These are phyloP conservation scores for Cottus gobio DNA, from an alignment of 2,113 vertebrate species.

Conservation along the genomic window DNA sequence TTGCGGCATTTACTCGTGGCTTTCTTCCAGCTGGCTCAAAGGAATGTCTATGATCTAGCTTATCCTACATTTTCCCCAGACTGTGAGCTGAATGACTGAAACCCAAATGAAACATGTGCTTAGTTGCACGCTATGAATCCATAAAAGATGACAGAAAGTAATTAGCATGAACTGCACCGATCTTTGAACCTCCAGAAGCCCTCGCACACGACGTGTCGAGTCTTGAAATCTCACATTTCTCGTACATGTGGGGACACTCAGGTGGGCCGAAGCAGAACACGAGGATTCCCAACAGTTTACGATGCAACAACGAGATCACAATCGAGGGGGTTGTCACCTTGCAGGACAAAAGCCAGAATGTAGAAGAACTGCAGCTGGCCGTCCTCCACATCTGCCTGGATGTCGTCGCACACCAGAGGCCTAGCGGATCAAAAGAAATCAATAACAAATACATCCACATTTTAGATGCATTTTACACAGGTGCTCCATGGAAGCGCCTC, in stretches of 20 bases:
- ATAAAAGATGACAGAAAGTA: neutral
- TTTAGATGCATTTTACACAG: no score
- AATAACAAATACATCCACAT: neutral
- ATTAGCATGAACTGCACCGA: neutral
- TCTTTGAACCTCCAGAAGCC: neutral
- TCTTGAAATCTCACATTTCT: conserved; percentile 3
- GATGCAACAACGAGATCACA: no score
- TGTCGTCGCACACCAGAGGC: conserved; percentile 80
- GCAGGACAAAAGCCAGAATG: conserved; percentile 86
- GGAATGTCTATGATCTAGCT: neutral
- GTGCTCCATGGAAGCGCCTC: conserved; percentile 45
- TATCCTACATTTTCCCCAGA: neutral
- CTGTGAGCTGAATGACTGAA: no score
- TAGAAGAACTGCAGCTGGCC: conserved; percentile 87
- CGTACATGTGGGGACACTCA: neutral
- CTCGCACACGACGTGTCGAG: neutral
- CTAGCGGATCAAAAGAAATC: conserved; percentile 52
- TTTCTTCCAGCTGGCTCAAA: conserved; percentile 5
- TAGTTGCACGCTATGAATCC: neutral
- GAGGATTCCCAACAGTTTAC: neutral
- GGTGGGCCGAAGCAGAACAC: no score
- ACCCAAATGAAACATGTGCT: neutral
- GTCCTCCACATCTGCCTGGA: conserved; percentile 74
- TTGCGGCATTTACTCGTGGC: neutral
- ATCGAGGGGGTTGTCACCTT: conserved; percentile 87